Evolutionary conservation across 2,888 invertebrate species (phyloP), one percentile per base, ranked within the genome.

Genomic region (Amblyjoppa proteus): DNA sequence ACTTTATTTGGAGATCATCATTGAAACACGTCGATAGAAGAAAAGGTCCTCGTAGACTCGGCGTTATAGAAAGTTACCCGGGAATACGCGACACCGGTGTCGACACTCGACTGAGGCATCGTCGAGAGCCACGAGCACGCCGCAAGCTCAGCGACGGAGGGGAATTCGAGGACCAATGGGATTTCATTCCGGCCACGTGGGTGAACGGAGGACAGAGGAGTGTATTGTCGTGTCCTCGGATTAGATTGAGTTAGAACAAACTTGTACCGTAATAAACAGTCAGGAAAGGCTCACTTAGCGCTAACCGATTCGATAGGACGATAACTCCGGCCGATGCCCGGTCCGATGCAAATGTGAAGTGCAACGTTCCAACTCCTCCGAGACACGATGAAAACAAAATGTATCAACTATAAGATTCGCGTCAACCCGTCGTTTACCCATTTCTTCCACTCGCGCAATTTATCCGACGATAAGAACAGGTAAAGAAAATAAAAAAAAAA

Each of bases 101-200:
- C 87, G 86, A 87, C 80, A 81, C 78, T 74, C 86, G 84, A 87
- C 89, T 88, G 88, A 88, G 85, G 83, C 85, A 74, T 81, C 84
- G 73, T 81, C 81, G 83, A 82, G 80, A 86, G 84, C 84, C 86
- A 82, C 85, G 81, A 83, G 87, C 85, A 88, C 79, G 87, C 88
- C 87, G 89, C 88, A 89, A 90, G 89, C 90, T 90, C 87, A 77
- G 71, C 76, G 6, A 69, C 85, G 87, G 87, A 86, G 88, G 88
- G 88, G 88, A 88, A 88, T 76, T 69, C 84, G 70, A 53, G 77
- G 80, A 73, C 89, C 88, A 89, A 88, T 88, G 78, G 81, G 87
- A 80, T 64, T 73, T 70, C 85, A 68, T 82, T 85, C 73, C 71
- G 81, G 81, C 89, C 90, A 90, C 90, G 90, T 90, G 90, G 90